These are phyloP conservation scores for Triplophysa dalaica DNA, from an alignment of 2,113 vertebrate genomes.

Conservation along the genomic window DNA sequence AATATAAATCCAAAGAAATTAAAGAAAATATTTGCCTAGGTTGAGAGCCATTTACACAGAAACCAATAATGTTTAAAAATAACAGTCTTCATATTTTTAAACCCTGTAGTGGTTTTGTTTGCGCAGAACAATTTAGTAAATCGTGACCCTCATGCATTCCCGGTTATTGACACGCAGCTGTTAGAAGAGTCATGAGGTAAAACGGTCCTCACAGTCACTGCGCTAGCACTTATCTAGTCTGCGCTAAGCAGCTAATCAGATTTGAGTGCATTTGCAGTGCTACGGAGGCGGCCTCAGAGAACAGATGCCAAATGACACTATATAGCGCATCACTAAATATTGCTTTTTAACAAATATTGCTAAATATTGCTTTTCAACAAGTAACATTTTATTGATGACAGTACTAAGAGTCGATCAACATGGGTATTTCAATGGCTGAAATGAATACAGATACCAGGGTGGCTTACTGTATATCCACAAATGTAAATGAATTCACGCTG, in stretches of 20 bases:
- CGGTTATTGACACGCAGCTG: constrained; percentile 4
- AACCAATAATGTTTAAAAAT: too few species aligned
- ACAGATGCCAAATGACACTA: not conserved
- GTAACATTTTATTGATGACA: not conserved
- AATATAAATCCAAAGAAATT: too few species aligned
- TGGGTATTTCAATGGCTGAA: too few species aligned
- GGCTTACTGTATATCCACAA: too few species aligned
- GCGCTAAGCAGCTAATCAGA: constrained; percentile 43
- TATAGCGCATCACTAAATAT: not conserved
- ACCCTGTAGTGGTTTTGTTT: too few species aligned
- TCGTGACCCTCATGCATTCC: not conserved
- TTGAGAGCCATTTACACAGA: too few species aligned
- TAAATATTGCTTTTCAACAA: not conserved
- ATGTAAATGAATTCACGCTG: too few species aligned
- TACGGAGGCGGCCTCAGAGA: not conserved
- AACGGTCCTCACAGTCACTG: constrained; percentile 21
- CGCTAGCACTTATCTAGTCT: not conserved
- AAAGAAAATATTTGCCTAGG: too few species aligned
- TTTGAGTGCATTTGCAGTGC: not conserved
- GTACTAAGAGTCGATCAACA: too few species aligned
- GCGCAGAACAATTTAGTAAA: not conserved
- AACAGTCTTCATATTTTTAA: too few species aligned
- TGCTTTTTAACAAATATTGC: not conserved
- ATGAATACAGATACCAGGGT: too few species aligned
- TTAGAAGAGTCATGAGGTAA: not conserved